Percentiles rank a stretch among this genome's conserved stretches.
Conservation (phyloP, 2,113 vertebrate genomes). For the Damaliscus lunatus region DNA sequence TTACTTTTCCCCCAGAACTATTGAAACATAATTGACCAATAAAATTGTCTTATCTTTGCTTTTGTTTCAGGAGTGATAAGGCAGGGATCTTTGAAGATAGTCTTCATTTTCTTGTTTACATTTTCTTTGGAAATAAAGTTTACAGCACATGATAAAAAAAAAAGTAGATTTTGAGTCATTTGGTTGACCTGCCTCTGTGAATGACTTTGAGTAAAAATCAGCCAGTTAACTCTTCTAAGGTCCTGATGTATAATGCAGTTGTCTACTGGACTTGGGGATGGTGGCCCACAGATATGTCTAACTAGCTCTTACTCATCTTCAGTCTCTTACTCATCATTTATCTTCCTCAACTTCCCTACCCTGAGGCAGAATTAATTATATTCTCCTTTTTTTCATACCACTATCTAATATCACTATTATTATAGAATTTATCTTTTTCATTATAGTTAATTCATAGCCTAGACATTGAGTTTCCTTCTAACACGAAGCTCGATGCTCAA, state of each 20-base stretch:
- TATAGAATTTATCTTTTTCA: background rate
- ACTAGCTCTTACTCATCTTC: background rate
- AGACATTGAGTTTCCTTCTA: background rate
- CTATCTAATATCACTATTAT: background rate
- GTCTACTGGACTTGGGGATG: background rate
- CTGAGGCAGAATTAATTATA: conserved; percentile 21
- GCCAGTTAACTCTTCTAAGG: background rate
- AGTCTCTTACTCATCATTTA: conserved; percentile 37
- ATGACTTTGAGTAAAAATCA: background rate
- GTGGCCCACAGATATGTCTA: background rate
- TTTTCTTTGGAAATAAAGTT: background rate
- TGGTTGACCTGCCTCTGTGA: background rate
- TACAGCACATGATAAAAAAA: background rate
- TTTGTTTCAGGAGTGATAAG: background rate
- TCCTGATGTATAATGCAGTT: background rate
- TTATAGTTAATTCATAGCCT: background rate
- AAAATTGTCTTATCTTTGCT: background rate
- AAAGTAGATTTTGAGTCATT: background rate
- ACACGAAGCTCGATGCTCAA: background rate
- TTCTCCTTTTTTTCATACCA: background rate
- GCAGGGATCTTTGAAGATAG: background rate
- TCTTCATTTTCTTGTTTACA: conserved; percentile 19
- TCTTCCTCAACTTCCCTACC: conserved; percentile 7
- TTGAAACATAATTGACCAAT: background rate
- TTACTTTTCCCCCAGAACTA: background rate